Conservation (phyloP, 1,140 invertebrate species). For the Coptotermes formosanus region DNA sequence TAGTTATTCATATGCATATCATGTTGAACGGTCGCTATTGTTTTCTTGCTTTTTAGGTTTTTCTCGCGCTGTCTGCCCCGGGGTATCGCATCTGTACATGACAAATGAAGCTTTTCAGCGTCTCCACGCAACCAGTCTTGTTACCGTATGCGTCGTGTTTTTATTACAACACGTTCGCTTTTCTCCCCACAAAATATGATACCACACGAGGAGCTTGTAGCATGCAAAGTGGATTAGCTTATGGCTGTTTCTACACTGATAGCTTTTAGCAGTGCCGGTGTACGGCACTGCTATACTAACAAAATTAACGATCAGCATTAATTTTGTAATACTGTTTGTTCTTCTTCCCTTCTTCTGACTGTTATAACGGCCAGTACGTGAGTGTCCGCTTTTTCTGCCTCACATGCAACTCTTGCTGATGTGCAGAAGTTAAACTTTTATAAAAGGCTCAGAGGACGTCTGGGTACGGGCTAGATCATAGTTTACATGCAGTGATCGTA, state of each 20-base stretch:
- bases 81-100: not conserved
- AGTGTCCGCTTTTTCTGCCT: not conserved
- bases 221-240: not conserved
- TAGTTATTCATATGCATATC: not conserved
- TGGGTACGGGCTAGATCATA: not conserved
- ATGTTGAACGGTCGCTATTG: not conserved
- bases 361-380: not conserved
- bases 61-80: not conserved
- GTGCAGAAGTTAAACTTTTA: not conserved
- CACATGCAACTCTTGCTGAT: not conserved
- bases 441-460: not conserved
- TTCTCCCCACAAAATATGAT: not conserved
- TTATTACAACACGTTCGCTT: not conserved
- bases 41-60: not conserved
- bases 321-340: not conserved
- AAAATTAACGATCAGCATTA: not conserved
- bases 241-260: not conserved
- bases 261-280: not conserved
- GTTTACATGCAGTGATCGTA: too few relatives aligned
- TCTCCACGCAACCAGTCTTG: not conserved
- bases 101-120: conserved; percentile 6
- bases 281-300: not conserved
- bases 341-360: not conserved
- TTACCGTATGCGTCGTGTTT: not conserved
- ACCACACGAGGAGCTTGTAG: not conserved